Percentiles rank a stretch among this genome's conserved stretches.
Conservation (phyloP, 2,888 invertebrate species). For the Apodemia mormo region DNA sequence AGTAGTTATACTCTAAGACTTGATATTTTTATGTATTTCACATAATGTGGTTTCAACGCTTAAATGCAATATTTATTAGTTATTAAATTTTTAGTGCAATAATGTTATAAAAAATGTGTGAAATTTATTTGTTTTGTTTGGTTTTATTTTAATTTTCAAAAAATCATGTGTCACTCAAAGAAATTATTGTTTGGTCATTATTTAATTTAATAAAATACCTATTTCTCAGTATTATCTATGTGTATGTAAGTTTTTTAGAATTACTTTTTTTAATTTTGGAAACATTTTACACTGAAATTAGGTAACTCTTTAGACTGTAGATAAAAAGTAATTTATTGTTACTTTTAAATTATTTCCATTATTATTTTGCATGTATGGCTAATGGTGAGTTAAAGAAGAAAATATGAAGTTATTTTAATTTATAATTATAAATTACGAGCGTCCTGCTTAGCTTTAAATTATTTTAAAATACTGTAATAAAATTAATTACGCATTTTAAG, state of each 20-base stretch:
- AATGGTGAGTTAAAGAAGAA: conserved; percentile 45
- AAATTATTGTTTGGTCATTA: conserved; percentile 49
- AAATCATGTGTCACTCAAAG: conserved; percentile 51
- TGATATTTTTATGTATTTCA: conserved; percentile 51
- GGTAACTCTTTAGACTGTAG: conserved; percentile 75
- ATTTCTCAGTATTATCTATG: conserved; percentile 72
- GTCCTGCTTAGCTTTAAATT: conserved; percentile 79
- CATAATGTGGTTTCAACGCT: conserved; percentile 70
- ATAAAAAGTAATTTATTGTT: conserved; percentile 76
- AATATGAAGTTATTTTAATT: conserved; percentile 55
- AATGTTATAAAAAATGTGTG: conserved; percentile 77
- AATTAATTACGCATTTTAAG: not conserved
- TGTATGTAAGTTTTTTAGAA: conserved; percentile 70
- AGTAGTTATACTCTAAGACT: conserved; percentile 58
- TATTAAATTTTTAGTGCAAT: conserved; percentile 79
- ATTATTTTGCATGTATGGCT: conserved; percentile 57
- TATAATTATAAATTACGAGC: conserved; percentile 52
- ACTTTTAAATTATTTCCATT: conserved; percentile 76
- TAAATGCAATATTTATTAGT: conserved; percentile 78
- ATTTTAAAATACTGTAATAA: conserved; percentile 46
- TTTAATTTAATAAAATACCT: conserved; percentile 61
- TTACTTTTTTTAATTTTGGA: conserved; percentile 63
- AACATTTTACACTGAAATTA: conserved; percentile 65
- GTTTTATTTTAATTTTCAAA: conserved; percentile 60
- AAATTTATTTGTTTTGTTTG: conserved; percentile 75